phyloP scores from a whole-genome alignment of 2,888 invertebrate species.

The Pandemis heparana region DNA sequence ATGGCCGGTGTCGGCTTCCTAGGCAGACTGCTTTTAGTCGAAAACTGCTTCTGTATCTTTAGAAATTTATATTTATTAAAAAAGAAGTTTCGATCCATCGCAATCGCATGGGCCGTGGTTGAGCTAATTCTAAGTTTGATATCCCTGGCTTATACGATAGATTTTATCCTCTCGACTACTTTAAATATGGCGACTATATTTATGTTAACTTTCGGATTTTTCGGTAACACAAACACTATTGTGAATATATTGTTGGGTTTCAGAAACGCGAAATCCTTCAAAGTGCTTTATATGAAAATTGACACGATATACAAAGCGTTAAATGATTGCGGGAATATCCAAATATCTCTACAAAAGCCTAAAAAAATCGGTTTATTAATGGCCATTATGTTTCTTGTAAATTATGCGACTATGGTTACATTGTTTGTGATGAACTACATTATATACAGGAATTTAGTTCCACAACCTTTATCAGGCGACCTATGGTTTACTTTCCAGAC shows the following conservation, averaged over 20 bases:
- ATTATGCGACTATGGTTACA: not conserved
- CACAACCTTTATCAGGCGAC: not conserved
- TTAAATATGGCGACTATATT: too few relatives aligned
- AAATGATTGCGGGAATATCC: too few relatives aligned
- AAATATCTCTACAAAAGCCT: not conserved
- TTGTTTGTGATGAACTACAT: not conserved
- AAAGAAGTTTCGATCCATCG: not conserved
- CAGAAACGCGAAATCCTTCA: not conserved
- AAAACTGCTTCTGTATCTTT: conserved; percentile 2
- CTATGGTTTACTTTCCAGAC: not conserved
- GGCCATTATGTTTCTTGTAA: not conserved
- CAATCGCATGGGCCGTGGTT: not conserved
- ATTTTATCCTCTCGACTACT: not conserved
- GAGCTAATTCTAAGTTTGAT: too few relatives aligned
- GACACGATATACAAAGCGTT: not conserved
- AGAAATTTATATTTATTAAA: not conserved
- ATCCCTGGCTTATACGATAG: not conserved
- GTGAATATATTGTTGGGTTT: not conserved
- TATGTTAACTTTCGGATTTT: not conserved
- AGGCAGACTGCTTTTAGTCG: not conserved
- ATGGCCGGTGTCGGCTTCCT: not conserved
- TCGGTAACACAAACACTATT: not conserved
- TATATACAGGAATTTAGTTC: not conserved
- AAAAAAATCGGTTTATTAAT: not conserved
- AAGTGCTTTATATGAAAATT: not conserved